phyloP scores from a whole-genome alignment of 2,797 vertebrate genomes.

The Channallabes apus region DNA sequence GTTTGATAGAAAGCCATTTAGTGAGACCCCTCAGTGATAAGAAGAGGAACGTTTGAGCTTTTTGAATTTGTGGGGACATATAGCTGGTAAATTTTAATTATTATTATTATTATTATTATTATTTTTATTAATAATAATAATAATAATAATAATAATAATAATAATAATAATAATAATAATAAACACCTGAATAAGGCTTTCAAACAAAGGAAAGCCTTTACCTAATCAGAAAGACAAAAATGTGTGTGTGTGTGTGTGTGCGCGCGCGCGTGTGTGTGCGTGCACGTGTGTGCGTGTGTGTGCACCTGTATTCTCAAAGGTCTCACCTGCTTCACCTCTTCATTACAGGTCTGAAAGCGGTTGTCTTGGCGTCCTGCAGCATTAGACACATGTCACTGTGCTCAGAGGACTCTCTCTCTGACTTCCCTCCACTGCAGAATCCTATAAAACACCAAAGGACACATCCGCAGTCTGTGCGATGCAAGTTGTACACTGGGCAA shows the following conservation, averaged over 20 bases:
- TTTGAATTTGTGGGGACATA: not conserved
- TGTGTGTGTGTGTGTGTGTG: not conserved
- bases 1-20: not conserved
- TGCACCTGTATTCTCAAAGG: not conserved
- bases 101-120: too few species aligned
- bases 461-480: not conserved
- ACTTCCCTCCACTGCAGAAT: conserved; percentile 72
- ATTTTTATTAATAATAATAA: too few species aligned
- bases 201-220: not conserved
- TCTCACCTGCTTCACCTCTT: conserved; percentile 87
- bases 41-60: not conserved
- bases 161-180: too few species aligned
- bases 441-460: conserved; percentile 64
- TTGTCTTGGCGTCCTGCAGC: conserved; percentile 78
- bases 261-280: conserved; percentile 18
- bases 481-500: not conserved
- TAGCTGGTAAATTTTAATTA: not conserved
- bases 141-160: too few species aligned
- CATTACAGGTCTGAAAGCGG: conserved; percentile 85
- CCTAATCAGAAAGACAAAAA: not conserved
- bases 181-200: not conserved
- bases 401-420: conserved; percentile 71
- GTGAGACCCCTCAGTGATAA: not conserved
- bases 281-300: conserved; percentile 20
- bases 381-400: conserved; percentile 73